Evolutionary conservation across 2,888 invertebrate genomes (phyloP), one percentile per base, ranked within the genome.

Genomic region (Stenotaenia linearis): DNA sequence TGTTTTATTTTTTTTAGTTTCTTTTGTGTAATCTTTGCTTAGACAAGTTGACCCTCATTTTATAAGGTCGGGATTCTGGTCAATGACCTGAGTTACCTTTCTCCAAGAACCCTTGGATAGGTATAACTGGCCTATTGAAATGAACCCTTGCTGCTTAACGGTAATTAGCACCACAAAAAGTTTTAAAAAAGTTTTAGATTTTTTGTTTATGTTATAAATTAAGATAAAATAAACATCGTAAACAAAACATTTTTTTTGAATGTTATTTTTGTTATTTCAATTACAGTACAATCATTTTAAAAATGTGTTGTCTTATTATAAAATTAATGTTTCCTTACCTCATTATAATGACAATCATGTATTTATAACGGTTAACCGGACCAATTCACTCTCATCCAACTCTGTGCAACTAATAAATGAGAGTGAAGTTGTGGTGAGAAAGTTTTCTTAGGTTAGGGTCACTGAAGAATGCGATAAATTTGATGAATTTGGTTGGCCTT

Each of bases 61-160:
- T 69, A 69, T 69, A 69, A 69, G 69, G 69, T 69, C 28, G 69
- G 69, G 25, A 69, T 69, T 69, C 69, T 28, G 69, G 69, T 69
- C 69, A 69, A 69, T 25, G 69, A 69, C 69, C 69, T 25, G 69
- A 69, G 25, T 69, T 69, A 28, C 69, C 69, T 69, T 28, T 69
- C 45, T 12, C 18, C 50, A 18, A n/a, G 50, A 69, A 25, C 69
- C 23, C 69, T 69, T 25, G 15, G 69, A 25, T 69, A 69, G 28
- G 69, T 69, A 69, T 25, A 25, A 69, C 69, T 69, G n/a, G 69
- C 69, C 69, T 28, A 69, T 69, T 69, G 69, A 69, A 69, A 69
- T 69, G 1, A 28, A 69, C 25, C 28, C n/a, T 69, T 69, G 9
- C 25, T 15, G 18, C 4, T 5, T 69, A 69, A 12, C 61, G 23